Evolutionary conservation across 2,797 vertebrate genomes (phyloP).

Genomic region (Alauda arvensis): DNA sequence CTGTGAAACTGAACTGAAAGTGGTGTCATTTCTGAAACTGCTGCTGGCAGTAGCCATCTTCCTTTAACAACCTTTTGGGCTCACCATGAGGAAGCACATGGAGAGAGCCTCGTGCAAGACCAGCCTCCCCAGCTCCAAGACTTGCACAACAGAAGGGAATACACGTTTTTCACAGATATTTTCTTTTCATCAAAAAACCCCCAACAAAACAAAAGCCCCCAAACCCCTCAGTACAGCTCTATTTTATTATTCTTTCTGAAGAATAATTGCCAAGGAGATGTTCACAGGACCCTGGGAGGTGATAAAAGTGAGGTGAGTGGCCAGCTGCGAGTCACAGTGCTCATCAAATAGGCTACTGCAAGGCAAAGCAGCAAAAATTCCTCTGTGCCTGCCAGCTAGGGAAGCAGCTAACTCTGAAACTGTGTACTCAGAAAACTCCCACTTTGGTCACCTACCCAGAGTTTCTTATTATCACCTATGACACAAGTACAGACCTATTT

Average conservation of each 20-base stretch:
- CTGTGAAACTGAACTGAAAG: not conserved
- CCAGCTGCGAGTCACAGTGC: rapidly evolving
- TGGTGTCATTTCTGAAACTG: not conserved
- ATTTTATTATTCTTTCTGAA: not conserved
- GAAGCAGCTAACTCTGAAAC: not conserved
- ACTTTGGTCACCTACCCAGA: not conserved
- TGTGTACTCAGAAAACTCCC: not conserved
- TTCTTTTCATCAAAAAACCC: not conserved
- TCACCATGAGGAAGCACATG: not conserved
- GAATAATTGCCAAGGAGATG: not conserved
- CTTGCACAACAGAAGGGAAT: not conserved
- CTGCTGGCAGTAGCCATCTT: not conserved
- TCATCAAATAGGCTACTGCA: not conserved
- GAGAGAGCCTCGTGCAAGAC: not conserved
- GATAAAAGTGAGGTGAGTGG: not conserved
- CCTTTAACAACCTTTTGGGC: not conserved
- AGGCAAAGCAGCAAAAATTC: not conserved
- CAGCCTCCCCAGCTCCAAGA: rapidly evolving
- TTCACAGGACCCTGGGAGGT: not conserved
- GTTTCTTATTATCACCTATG: not conserved
- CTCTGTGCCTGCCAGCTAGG: not conserved
- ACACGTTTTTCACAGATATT: not conserved
- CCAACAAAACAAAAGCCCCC: not conserved
- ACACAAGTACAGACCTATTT: not conserved
- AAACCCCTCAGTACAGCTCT: not conserved